A percentile compares a stretch with the other conserved stretches of the same genome.
Evolutionary conservation across 2,888 invertebrate genomes (phyloP).

Genomic region (Platerodrilus igneus): DNA sequence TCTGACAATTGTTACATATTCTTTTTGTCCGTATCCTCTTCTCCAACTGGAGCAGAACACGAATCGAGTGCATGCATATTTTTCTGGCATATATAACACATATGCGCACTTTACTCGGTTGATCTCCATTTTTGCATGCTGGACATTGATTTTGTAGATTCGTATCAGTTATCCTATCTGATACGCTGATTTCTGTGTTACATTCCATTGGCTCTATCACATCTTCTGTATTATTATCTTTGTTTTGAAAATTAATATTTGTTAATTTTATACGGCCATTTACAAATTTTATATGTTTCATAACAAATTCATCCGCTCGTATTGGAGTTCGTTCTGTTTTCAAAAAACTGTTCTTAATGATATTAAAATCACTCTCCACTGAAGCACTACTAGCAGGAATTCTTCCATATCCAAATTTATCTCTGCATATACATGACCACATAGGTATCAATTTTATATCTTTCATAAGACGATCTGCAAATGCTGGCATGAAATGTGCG

Average conservation of each 20-base stretch:
- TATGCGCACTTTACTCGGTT: constrained; percentile 6
- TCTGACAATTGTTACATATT: constrained; percentile 1
- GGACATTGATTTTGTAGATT: neutral
- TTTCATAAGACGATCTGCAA: constrained; percentile 6
- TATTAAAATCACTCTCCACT: constrained; percentile 11
- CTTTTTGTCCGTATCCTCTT: constrained; percentile 8
- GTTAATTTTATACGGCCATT: constrained; percentile 7
- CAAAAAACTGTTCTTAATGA: constrained; percentile 7
- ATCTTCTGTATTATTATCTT: no score
- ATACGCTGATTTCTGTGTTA: no score
- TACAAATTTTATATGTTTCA: constrained; percentile 8
- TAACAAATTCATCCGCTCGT: constrained; percentile 4
- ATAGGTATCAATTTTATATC: constrained; percentile 10
- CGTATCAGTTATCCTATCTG: no score
- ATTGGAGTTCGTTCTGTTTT: constrained; percentile 1
- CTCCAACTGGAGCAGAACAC: constrained; percentile 9
- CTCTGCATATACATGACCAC: constrained; percentile 7
- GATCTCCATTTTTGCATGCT: constrained; percentile 10
- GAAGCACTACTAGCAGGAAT: constrained; percentile 13
- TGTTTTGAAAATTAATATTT: neutral
- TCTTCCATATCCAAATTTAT: constrained; percentile 12
- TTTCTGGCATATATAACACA: constrained; percentile 9
- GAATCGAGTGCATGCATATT: constrained; percentile 4
- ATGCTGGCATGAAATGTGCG: constrained; percentile 5
- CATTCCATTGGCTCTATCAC: no score